Evolutionary conservation across 92 coral and sea anemone genomes (phyloP).

Genomic region (Parazoanthus swiftii): DNA sequence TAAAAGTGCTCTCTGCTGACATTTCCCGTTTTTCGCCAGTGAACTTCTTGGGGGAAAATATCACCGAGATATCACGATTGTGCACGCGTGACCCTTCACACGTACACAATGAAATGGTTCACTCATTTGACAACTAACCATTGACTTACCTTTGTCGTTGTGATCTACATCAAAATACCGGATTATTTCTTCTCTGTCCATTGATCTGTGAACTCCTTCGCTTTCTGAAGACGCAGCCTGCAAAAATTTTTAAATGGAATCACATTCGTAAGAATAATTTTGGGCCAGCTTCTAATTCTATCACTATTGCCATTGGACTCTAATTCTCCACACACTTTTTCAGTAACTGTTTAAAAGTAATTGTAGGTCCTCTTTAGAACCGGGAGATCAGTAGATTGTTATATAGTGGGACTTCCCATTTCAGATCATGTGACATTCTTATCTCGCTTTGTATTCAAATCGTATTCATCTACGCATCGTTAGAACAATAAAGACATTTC

Average conservation of each 20-base stretch:
- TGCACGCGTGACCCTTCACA: too few relatives aligned
- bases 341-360: too few relatives aligned
- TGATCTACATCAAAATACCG: conserved; percentile 21
- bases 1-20: too few relatives aligned
- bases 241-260: background rate
- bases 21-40: too few relatives aligned
- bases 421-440: too few relatives aligned
- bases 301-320: background rate
- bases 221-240: background rate
- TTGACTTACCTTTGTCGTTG: background rate
- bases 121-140: background rate
- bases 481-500: background rate
- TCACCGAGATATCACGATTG: too few relatives aligned
- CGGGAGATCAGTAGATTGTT: background rate
- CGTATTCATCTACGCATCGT: too few relatives aligned
- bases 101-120: too few relatives aligned
- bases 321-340: background rate
- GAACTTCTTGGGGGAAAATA: too few relatives aligned
- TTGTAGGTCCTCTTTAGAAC: too few relatives aligned
- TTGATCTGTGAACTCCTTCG: background rate
- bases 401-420: background rate
- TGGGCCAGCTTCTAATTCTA: background rate
- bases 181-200: conserved; percentile 17
- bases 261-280: background rate
- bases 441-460: too few relatives aligned